These are phyloP conservation scores for Philereme transversata DNA, from an alignment of 2,888 invertebrate genomes.

Conservation along the genomic window DNA sequence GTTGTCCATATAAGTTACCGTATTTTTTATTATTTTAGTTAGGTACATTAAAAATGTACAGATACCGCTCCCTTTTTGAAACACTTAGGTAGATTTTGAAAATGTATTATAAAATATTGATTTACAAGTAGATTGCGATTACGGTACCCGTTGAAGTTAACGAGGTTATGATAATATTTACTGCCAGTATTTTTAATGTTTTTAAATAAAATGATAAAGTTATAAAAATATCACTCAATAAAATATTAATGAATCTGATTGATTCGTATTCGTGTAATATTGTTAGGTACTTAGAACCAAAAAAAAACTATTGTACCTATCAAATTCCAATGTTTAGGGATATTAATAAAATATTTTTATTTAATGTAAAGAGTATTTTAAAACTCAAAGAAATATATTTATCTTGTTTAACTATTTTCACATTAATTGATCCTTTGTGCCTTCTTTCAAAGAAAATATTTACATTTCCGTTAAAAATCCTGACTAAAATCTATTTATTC, in stretches of 20 bases:
- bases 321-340: not conserved
- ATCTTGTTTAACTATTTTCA: conserved; percentile 24
- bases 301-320: conserved; percentile 4
- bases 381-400: conserved; percentile 1
- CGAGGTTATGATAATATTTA: conserved; percentile 25
- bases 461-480: conserved; percentile 36
- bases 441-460: conserved; percentile 58
- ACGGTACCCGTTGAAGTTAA: conserved; percentile 8
- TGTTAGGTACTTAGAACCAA: conserved; percentile 1
- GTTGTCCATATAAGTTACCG: conserved; percentile 13
- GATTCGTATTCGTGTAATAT: conserved; percentile 11
- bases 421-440: conserved; percentile 58
- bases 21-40: conserved; percentile 15
- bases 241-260: not conserved
- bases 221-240: conserved; percentile 16
- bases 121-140: conserved; percentile 21
- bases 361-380: conserved; percentile 6
- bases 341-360: conserved; percentile 9
- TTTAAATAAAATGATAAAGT: conserved; percentile 20
- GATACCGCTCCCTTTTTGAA: conserved; percentile 6
- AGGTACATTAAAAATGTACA: not conserved
- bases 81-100: conserved; percentile 17
- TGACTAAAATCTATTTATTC: conserved; percentile 27
- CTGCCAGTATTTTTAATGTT: conserved; percentile 38
- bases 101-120: conserved; percentile 20